These are phyloP conservation scores for Oryzaephilus surinamensis DNA, from an alignment of 1,140 invertebrate genomes.

Conservation along the genomic window DNA sequence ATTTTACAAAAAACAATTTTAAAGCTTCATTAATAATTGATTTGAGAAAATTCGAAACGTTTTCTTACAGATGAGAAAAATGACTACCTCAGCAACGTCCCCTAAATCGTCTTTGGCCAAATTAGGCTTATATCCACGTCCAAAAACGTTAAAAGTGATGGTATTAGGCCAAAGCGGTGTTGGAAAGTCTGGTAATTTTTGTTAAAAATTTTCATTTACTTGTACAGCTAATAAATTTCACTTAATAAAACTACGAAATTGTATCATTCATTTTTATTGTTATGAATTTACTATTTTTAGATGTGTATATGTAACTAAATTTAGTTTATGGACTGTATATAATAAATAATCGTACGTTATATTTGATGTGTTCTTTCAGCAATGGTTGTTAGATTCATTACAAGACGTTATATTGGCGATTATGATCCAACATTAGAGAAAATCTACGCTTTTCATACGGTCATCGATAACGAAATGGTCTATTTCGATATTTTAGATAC, in stretches of 20 bases:
- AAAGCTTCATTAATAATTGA: background rate
- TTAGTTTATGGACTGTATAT: background rate
- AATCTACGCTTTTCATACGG: conserved; percentile 62
- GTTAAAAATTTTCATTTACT: no score
- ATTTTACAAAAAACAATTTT: conserved; percentile 1
- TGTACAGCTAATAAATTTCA: no score
- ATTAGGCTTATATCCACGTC: conserved; percentile 46
- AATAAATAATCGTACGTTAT: background rate
- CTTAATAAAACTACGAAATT: no score
- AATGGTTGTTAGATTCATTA: conserved; percentile 70
- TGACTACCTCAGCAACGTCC: conserved; percentile 47
- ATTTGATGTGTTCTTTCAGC: conserved; percentile 41
- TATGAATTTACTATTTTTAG: background rate
- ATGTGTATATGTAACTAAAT: background rate
- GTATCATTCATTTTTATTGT: no score
- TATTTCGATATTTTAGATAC: conserved; percentile 72
- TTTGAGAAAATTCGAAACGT: background rate
- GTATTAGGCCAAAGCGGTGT: conserved; percentile 66
- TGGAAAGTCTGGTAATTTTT: conserved; percentile 58
- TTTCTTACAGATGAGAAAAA: conserved; percentile 25
- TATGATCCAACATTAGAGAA: conserved; percentile 72
- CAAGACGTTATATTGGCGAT: conserved; percentile 71
- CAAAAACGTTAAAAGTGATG: conserved; percentile 60
- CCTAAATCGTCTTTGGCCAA: conserved; percentile 53
- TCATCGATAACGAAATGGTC: conserved; percentile 66